Percentiles rank a stretch among this genome's conserved stretches.
Evolutionary conservation across 2,113 vertebrate genomes (phyloP).

Genomic region (Siniperca knerii): DNA sequence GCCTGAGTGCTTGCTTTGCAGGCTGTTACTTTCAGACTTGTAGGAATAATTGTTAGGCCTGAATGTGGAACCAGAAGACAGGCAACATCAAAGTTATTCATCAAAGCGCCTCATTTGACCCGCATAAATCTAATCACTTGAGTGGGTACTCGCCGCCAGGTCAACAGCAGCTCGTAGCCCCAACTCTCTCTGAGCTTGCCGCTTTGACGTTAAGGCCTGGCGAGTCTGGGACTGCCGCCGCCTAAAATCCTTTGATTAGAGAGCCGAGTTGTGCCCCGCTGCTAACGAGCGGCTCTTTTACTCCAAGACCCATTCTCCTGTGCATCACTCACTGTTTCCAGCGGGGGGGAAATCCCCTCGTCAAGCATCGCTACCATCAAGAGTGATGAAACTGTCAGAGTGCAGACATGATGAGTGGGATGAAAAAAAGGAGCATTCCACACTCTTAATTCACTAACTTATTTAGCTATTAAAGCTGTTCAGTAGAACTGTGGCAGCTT

Average conservation of each 20-base stretch:
- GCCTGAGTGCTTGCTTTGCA: constrained; percentile 25
- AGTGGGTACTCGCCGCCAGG: constrained; percentile 57
- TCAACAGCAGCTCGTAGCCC: constrained; percentile 48
- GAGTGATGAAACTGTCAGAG: constrained; percentile 50
- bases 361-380: constrained; percentile 45
- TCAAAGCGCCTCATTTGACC: constrained; percentile 79
- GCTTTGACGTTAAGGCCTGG: constrained; percentile 34
- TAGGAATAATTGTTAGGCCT: constrained; percentile 46
- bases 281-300: constrained; percentile 71
- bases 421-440: constrained; percentile 65
- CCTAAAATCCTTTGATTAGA: constrained; percentile 71
- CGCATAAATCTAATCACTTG: constrained; percentile 77
- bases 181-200: constrained; percentile 56
- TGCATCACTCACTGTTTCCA: constrained; percentile 64
- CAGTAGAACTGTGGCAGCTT: constrained; percentile 83
- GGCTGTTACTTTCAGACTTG: constrained; percentile 50
- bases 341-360: constrained; percentile 52
- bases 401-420: constrained; percentile 43
- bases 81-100: constrained; percentile 77
- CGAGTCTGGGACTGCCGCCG: constrained; percentile 35
- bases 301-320: constrained; percentile 39
- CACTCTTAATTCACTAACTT: constrained; percentile 79
- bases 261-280: constrained; percentile 39
- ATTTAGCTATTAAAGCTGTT: constrained; percentile 76
- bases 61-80: constrained; percentile 55